phyloP scores from a whole-genome alignment of 2,113 vertebrate species.

The Gila orcuttii region DNA sequence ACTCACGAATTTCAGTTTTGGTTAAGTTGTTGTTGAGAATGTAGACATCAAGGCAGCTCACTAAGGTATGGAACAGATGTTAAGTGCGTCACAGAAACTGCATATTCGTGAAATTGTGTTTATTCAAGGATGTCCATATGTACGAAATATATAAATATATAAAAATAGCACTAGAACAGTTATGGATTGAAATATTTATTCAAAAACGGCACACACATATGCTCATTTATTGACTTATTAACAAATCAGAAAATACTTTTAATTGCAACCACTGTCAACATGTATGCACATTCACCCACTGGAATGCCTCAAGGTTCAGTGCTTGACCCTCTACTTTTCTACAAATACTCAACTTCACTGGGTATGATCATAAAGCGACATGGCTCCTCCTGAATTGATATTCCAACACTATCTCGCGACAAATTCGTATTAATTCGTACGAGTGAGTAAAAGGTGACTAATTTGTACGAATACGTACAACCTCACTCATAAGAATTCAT shows the following conservation, averaged over 20 bases:
- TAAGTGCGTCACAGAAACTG: background rate
- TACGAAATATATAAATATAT: background rate
- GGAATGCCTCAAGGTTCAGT: background rate
- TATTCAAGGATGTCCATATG: background rate
- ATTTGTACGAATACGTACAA: no score
- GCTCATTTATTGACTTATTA: slow-evolving; percentile 54
- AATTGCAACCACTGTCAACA: slow-evolving; percentile 65
- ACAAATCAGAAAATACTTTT: slow-evolving; percentile 47
- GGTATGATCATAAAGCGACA: background rate
- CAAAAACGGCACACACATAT: slow-evolving; percentile 48
- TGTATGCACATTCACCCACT: slow-evolving; percentile 33
- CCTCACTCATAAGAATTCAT: no score
- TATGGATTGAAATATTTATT: slow-evolving; percentile 39
- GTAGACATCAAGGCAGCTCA: background rate
- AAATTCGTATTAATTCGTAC: no score
- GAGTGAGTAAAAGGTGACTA: no score
- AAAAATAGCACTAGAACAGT: background rate
- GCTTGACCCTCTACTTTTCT: background rate
- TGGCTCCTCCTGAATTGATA: background rate
- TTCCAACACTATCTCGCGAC: background rate
- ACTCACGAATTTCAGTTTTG: background rate
- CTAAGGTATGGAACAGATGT: background rate
- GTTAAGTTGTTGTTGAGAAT: background rate
- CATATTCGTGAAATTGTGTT: background rate
- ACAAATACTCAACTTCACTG: background rate